Percentiles rank a stretch among this genome's conserved stretches.
Evolutionary conservation across 2,888 invertebrate genomes (phyloP).

Genomic region (Eupelmus urozonus): DNA sequence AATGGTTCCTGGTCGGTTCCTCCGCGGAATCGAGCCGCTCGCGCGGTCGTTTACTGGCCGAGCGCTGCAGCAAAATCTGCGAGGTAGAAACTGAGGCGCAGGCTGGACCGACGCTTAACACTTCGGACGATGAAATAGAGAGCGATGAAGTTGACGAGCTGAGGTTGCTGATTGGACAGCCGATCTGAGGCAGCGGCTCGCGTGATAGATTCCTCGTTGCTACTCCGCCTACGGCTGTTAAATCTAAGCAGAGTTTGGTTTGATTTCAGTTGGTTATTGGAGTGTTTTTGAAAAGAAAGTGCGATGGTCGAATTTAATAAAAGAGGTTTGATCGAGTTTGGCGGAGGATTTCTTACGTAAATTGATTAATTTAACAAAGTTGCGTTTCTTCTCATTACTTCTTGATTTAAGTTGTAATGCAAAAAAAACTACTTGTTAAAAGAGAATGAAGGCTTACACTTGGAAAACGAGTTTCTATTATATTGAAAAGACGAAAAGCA

Average conservation of each 20-base stretch:
- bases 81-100: background rate
- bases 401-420: too few species aligned
- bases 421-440: too few species aligned
- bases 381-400: too few species aligned
- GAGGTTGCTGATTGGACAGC: background rate
- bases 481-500: conserved; percentile 2
- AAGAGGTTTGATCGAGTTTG: too few species aligned
- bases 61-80: conserved; percentile 1
- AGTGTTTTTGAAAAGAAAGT: too few species aligned
- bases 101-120: background rate
- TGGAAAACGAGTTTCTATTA: conserved; percentile 33
- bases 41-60: conserved; percentile 47
- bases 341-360: too few species aligned
- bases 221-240: conserved; percentile 40
- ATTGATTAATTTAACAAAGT: too few species aligned
- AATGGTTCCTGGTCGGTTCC: too few species aligned
- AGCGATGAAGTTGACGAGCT: conserved; percentile 11
- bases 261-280: too few species aligned
- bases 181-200: conserved; percentile 28
- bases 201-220: conserved; percentile 44
- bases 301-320: too few species aligned
- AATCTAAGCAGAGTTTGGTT: too few species aligned
- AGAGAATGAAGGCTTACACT: too few species aligned
- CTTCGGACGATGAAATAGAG: conserved; percentile 28
- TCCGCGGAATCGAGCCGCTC: conserved; percentile 36